These are phyloP conservation scores for Torymus auratus DNA, from an alignment of 2,888 invertebrate genomes.

Conservation along the genomic window DNA sequence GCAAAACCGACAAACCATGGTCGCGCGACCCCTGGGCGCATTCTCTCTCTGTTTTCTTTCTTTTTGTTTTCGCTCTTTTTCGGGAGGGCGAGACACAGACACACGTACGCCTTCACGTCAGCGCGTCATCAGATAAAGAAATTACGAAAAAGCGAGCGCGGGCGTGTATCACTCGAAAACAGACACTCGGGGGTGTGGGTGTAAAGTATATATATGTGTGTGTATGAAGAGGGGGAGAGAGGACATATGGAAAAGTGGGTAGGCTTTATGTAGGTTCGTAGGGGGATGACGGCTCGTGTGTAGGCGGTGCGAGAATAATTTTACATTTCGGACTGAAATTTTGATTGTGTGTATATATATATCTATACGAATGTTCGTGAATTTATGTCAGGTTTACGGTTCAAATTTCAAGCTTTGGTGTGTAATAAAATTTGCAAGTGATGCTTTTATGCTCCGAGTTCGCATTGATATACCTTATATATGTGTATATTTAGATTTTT, in stretches of 20 bases:
- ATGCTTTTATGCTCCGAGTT: too few species aligned
- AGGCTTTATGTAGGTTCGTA: neutral
- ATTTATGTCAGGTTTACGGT: too few species aligned
- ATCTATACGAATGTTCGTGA: too few species aligned
- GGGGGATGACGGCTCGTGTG: neutral
- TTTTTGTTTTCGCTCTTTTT: neutral
- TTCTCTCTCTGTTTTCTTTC: neutral
- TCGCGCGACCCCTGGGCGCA: neutral
- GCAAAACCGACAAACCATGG: conserved; percentile 21
- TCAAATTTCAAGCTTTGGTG: too few species aligned
- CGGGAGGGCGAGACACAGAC: neutral
- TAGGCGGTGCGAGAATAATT: neutral
- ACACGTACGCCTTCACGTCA: neutral
- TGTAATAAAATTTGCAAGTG: too few species aligned
- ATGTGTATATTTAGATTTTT: too few species aligned
- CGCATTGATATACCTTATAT: too few species aligned
- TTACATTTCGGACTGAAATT: too few species aligned
- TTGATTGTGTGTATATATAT: too few species aligned
- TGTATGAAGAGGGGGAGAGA: neutral
- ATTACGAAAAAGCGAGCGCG: conserved; percentile 4
- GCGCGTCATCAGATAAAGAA: conserved; percentile 16
- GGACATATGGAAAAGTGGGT: too few species aligned
- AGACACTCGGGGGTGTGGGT: neutral
- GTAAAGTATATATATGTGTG: neutral
- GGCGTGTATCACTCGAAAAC: neutral